phyloP scores from a whole-genome alignment of 2,797 vertebrate species.

The Discoglossus pictus region DNA sequence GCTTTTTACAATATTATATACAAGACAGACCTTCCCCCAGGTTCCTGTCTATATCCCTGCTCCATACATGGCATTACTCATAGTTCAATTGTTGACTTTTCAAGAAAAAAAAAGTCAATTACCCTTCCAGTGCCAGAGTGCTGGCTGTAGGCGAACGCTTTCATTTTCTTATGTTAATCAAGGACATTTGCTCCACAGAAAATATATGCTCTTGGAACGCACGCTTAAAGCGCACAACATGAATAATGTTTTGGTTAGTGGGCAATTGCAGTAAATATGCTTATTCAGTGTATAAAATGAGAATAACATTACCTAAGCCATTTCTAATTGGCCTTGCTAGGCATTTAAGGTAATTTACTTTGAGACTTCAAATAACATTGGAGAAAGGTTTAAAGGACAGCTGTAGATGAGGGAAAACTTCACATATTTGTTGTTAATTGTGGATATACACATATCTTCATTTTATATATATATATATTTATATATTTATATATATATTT shows the following conservation, averaged over 20 bases:
- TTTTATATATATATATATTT: too few relatives aligned
- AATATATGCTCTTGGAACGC: conserved; percentile 23
- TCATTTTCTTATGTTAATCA: conserved; percentile 57
- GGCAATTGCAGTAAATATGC: not conserved
- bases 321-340: not conserved
- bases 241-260: conserved; percentile 7
- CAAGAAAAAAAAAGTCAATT: conserved; percentile 45
- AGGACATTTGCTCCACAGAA: conserved; percentile 46
- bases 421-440: too few relatives aligned
- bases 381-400: too few relatives aligned
- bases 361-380: too few relatives aligned
- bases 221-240: not conserved
- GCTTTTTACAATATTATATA: conserved; percentile 1
- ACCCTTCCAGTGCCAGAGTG: not conserved
- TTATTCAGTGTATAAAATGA: conserved; percentile 11
- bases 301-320: not conserved
- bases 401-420: too few relatives aligned
- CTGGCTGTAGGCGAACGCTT: conserved; percentile 53
- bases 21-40: conserved; percentile 20
- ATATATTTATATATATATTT: too few relatives aligned
- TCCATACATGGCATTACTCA: conserved; percentile 47
- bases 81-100: conserved; percentile 48
- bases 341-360: not conserved
- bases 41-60: conserved; percentile 42
- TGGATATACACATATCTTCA: too few relatives aligned